Evolutionary conservation across 2,888 invertebrate species (phyloP), one percentile per base, ranked within the genome.

Genomic region (Hypomecis punctinalis): DNA sequence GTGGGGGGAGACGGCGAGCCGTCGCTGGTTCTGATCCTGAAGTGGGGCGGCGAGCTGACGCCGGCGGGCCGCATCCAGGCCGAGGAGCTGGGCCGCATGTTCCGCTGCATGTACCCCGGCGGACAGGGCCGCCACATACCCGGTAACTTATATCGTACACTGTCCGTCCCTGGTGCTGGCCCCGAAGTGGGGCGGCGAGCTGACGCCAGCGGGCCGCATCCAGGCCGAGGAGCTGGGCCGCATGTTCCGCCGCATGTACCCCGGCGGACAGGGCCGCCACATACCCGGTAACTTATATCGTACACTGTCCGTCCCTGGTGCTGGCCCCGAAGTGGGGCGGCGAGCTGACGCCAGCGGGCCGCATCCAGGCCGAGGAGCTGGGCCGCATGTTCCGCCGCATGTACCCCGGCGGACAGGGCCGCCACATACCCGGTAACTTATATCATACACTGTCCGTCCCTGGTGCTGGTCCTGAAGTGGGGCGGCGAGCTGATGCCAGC

Each of bases 251-350:
- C 99, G 99, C 94, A 98, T 99, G 97, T 99, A 99, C 91, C 99
- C 99, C 9, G 99, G 99, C 61, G 99, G 99, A 72, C 98, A 98
- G 95, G 97, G 97, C 83, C 95, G 97, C 81, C 97, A 97, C 85
- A 95, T 96, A 88, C 94, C 96, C 85, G 96, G 96, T 96, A 88
- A 91, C 94, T 94, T 10, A 3, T 10, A 23, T 23, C 23, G 3
- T 23, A 23, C 23, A 23, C 23, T n/a, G n/a, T n/a, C 99, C 99
- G 0, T 99, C 99, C 0, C 93, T 99, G 67, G 97, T 99, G 60
- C 93, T 99, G 73, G 99, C 99, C 70, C 94, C 99, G 69, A 99
- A 99, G 93, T 99, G 99, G 99, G 99, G 99, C 69, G 99, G 99
- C 51, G 99, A 99, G 92, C 93, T 99, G 82, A 99, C 99, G 6